Conservation (phyloP, 1,140 invertebrate species). For the Chironomus tepperi region DNA sequence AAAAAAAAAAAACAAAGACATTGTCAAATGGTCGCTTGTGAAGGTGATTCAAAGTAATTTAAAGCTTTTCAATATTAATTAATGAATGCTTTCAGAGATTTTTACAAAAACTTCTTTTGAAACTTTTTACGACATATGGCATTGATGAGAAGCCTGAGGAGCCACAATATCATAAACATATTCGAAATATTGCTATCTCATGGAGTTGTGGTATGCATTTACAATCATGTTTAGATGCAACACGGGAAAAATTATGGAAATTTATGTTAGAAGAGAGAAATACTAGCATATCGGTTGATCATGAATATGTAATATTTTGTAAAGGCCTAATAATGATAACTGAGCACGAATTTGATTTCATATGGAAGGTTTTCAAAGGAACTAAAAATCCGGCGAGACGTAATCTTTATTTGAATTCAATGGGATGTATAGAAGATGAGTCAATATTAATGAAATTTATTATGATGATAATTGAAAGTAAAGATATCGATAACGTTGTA, state of each 20-base stretch:
- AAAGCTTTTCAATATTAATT: not conserved
- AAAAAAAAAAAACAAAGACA: too few relatives aligned
- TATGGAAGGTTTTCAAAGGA: not conserved
- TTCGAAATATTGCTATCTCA: not conserved
- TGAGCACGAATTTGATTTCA: slow-evolving; percentile 1
- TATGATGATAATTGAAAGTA: slow-evolving; percentile 1
- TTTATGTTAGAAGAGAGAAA: not conserved
- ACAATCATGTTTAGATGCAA: not conserved
- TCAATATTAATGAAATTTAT: slow-evolving; percentile 11
- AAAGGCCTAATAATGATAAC: not conserved
- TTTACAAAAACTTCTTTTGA: not conserved
- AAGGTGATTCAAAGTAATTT: not conserved
- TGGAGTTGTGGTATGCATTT: not conserved
- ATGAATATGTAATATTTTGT: not conserved
- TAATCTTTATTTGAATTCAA: not conserved
- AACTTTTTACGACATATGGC: not conserved
- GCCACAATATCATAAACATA: not conserved
- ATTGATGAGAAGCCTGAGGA: not conserved
- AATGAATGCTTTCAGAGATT: not conserved
- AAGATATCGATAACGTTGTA: not conserved
- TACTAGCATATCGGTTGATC: not conserved
- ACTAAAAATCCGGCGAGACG: not conserved
- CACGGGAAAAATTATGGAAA: not conserved
- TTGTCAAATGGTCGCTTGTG: too few relatives aligned
- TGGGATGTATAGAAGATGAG: slow-evolving; percentile 5